Percentiles rank a stretch among this genome's conserved stretches.
These are phyloP conservation scores for Rhyacichthys aspro DNA, from an alignment of 2,797 vertebrate genomes.

Conservation along the genomic window DNA sequence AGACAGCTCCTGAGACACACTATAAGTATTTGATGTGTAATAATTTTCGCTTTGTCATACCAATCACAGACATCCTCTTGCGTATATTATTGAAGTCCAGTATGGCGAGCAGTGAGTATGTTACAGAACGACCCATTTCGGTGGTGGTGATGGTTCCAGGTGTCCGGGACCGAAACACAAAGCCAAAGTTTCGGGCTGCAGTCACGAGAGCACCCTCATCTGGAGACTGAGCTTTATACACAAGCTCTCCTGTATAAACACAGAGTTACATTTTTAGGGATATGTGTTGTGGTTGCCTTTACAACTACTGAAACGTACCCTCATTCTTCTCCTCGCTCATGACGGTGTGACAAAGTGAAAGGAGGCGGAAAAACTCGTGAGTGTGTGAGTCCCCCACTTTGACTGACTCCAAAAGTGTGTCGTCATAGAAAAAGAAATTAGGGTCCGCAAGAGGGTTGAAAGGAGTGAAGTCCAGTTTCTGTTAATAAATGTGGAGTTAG, in stretches of 20 bases:
- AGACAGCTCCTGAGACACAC: too few relatives aligned
- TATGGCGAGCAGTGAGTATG: conserved; percentile 91
- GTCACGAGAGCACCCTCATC: conserved; percentile 93
- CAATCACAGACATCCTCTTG: conserved; percentile 95
- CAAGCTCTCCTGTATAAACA: conserved; percentile 80
- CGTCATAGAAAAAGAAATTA: conserved; percentile 89
- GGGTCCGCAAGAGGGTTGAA: conserved; percentile 89
- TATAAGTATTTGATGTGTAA: too few relatives aligned
- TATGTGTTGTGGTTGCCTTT: not conserved
- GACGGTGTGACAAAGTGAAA: conserved; percentile 93
- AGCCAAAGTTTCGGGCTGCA: conserved; percentile 91
- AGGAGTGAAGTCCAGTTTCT: conserved; percentile 87
- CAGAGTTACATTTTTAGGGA: not conserved
- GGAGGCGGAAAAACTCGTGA: conserved; percentile 92
- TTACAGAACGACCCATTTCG: conserved; percentile 85
- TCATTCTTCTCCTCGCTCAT: conserved; percentile 93
- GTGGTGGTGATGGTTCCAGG: conserved; percentile 90
- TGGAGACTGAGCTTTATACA: conserved; percentile 94
- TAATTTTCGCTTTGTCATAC: conserved; percentile 66
- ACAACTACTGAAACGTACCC: conserved; percentile 59
- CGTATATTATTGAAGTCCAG: conserved; percentile 96
- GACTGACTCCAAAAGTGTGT: conserved; percentile 86
- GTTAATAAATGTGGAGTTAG: conserved; percentile 25
- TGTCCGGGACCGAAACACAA: conserved; percentile 91
- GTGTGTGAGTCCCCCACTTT: conserved; percentile 83